Percentiles rank a stretch among this genome's conserved stretches.
Evolutionary conservation across 1,140 invertebrate species (phyloP).

Genomic region (Leptopilina clavipes): DNA sequence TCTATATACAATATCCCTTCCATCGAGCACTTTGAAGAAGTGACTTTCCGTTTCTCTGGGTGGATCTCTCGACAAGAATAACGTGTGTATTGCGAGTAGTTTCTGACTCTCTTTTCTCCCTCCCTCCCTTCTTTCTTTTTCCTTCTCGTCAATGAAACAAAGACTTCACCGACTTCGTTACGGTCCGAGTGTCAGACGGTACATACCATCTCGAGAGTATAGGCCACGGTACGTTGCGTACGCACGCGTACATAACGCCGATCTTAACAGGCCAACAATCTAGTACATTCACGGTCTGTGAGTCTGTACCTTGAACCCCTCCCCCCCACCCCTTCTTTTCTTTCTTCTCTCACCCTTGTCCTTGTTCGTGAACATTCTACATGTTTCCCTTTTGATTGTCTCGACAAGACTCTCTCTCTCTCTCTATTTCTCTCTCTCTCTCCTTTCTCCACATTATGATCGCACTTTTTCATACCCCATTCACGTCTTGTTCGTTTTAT

Average conservation of each 20-base stretch:
- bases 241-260: constrained; percentile 43
- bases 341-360: background rate
- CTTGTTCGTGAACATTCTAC: background rate
- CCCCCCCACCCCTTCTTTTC: background rate
- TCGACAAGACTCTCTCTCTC: background rate
- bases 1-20: no score
- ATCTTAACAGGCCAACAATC: constrained; percentile 49
- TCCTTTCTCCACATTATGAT: background rate
- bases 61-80: background rate
- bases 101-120: background rate
- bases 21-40: background rate
- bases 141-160: constrained; percentile 49
- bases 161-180: constrained; percentile 35
- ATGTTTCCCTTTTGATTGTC: background rate
- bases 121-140: no score
- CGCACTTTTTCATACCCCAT: background rate
- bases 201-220: background rate
- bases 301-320: constrained; percentile 13
- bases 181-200: constrained; percentile 17
- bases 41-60: constrained; percentile 28
- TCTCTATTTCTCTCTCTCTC: no score
- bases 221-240: constrained; percentile 54
- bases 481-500: background rate
- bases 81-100: background rate
- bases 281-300: constrained; percentile 36